Evolutionary conservation across 2,888 invertebrate species (phyloP), one percentile per base, ranked within the genome.

Genomic region (Drosophila prolongata): DNA sequence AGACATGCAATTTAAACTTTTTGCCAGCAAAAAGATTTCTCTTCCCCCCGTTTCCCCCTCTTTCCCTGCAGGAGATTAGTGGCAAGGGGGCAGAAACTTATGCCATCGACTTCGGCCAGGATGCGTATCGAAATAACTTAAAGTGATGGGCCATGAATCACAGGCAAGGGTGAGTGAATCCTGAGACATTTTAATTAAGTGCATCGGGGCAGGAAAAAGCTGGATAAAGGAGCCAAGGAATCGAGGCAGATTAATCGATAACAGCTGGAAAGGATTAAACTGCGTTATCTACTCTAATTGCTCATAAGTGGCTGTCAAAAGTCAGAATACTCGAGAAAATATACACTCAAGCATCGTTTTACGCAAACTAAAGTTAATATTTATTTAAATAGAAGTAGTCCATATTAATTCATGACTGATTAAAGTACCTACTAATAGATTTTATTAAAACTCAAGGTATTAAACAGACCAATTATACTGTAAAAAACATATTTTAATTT

Each of bases 1-100:
- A 61, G 61, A 67, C 61, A 53, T 77, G 78, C 76, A 82, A 73
- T 66, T 74, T 60, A 57, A 69, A 72, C 67, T 68, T 70, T 72
- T 70, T 70, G 38, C 60, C 14, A 34, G 47, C 30, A 11, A 9
- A 14, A 47, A n/a, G 6, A 30, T 30, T 11, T 30, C n/a, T n/a
- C 6, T 14, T 3, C 11, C 8, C 13, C 16, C 13, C 8, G 34
- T 24, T 24, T 4, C 24, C 24, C 24, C 38, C 35, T 19, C 30
- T 13, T 40, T 19, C n/a, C 35, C 35, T 16, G n/a, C 40, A 37
- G 37, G 37, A 49, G 46, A 49, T 72, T 61, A 59, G 60, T 52
- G 49, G 58, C 43, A 54, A 61, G 57, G 69, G 57, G 43, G 60
- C 47, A 64, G 69, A n/a, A 78, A 73, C 66, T 64, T 75, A 57